Evolutionary conservation across 2,113 vertebrate species (phyloP).

Genomic region (Bubalus kerabau): DNA sequence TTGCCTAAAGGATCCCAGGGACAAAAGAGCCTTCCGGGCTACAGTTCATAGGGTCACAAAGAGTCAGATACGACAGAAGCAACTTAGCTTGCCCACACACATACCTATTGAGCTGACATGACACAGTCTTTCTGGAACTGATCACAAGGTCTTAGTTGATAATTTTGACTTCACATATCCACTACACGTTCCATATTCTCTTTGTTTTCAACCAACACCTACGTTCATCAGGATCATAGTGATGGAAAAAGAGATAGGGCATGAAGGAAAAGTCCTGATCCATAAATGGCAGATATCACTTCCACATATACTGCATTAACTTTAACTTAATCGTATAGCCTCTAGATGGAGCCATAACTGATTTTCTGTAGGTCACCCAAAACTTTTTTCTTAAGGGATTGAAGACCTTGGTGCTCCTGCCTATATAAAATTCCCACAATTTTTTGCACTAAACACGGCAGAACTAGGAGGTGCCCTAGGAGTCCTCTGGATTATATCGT

Average conservation of each 20-base stretch:
- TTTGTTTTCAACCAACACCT: background rate
- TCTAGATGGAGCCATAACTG: background rate
- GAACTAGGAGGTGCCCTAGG: background rate
- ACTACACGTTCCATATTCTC: background rate
- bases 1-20: background rate
- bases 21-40: background rate
- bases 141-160: background rate
- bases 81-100: background rate
- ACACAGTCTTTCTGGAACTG: background rate
- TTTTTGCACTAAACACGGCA: background rate
- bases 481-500: background rate
- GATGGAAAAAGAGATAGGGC: background rate
- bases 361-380: background rate
- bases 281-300: background rate
- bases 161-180: background rate
- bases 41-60: background rate
- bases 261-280: background rate
- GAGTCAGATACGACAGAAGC: background rate
- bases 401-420: background rate
- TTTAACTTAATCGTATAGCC: background rate
- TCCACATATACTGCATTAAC: background rate
- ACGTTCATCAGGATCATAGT: background rate
- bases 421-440: background rate
- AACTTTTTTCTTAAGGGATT: background rate
- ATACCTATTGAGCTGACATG: background rate